phyloP scores from a whole-genome alignment of 2,888 invertebrate genomes.

The Carpatolechia fugitivella region DNA sequence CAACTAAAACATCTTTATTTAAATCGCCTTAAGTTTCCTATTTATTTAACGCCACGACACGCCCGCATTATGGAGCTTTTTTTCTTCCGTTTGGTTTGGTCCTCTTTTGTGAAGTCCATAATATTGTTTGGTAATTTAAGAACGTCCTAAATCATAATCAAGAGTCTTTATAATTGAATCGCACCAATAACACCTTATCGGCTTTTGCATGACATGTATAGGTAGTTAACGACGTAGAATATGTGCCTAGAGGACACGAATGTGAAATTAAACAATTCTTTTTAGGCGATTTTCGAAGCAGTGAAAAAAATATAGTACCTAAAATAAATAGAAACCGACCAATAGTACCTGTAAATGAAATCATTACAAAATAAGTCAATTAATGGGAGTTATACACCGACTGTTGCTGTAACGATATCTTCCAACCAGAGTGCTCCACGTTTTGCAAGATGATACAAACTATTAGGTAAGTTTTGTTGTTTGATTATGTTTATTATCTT shows the following conservation, averaged over 20 bases:
- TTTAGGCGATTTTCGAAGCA: not conserved
- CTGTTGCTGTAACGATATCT: conserved; percentile 23
- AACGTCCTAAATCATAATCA: no score
- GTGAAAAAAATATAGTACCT: not conserved
- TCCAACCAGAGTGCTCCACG: conserved; percentile 43
- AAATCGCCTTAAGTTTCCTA: not conserved
- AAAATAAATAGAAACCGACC: not conserved
- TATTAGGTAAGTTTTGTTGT: conserved; percentile 57
- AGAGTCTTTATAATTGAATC: not conserved
- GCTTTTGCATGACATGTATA: not conserved
- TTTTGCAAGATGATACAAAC: conserved; percentile 64
- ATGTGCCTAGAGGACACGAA: not conserved
- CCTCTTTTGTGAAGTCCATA: not conserved
- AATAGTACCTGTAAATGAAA: not conserved
- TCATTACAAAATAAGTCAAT: not conserved
- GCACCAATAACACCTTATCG: not conserved
- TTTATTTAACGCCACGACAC: not conserved
- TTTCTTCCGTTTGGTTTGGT: not conserved
- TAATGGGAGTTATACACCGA: not conserved
- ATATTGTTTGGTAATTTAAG: not conserved
- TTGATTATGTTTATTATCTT: not conserved
- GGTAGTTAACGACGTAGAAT: not conserved
- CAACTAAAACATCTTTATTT: no score
- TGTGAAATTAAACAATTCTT: not conserved
- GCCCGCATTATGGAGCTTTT: conserved; percentile 1